These are phyloP conservation scores for Tetraneura akinire DNA, from an alignment of 1,140 invertebrate genomes.

Conservation along the genomic window DNA sequence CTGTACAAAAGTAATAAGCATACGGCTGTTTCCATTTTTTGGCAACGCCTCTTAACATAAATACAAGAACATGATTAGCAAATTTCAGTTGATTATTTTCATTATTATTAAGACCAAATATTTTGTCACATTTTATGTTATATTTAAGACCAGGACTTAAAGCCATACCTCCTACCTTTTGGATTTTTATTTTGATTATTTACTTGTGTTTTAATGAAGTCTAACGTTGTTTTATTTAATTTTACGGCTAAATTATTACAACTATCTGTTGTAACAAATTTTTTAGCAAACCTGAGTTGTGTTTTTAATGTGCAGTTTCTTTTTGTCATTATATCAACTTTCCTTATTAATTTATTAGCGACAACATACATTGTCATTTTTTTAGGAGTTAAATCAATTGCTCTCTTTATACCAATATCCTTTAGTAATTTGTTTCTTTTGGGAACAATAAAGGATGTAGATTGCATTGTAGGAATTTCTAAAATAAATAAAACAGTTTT, in stretches of 20 bases:
- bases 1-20: neutral
- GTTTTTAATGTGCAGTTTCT: no score
- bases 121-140: neutral
- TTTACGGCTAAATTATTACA: neutral
- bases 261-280: neutral
- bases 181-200: neutral
- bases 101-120: neutral
- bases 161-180: neutral
- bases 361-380: no score
- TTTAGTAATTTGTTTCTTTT: no score
- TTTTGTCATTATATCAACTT: no score
- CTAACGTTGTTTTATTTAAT: neutral
- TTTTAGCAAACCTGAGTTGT: neutral
- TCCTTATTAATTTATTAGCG: no score
- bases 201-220: constrained; percentile 20
- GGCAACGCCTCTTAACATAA: neutral
- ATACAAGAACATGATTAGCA: constrained; percentile 1
- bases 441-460: no score
- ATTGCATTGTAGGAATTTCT: no score
- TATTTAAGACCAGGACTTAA: constrained; percentile 6
- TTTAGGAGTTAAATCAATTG: no score
- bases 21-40: constrained; percentile 7
- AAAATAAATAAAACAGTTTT: no score
- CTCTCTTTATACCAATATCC: no score
- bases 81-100: neutral